These are phyloP conservation scores for Montifringilla adamsi DNA, from an alignment of 2,113 vertebrate species.

Conservation along the genomic window DNA sequence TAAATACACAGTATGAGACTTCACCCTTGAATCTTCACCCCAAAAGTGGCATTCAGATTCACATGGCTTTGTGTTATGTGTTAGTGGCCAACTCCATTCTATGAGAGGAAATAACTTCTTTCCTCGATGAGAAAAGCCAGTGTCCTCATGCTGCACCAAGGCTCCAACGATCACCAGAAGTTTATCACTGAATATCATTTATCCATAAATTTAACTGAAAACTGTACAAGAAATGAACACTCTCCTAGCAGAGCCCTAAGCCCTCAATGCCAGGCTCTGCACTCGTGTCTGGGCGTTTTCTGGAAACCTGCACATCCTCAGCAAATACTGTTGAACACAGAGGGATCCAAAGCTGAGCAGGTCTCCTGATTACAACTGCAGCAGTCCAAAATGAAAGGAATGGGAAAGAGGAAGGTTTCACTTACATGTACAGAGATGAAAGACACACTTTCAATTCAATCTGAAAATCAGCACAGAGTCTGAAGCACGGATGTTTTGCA, in stretches of 20 bases:
- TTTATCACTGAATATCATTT: neutral
- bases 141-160: neutral
- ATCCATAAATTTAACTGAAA: neutral
- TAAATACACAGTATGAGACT: neutral
- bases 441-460: neutral
- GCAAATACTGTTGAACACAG: neutral
- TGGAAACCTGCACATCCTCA: neutral
- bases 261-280: neutral
- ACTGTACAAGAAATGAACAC: neutral
- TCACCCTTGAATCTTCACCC: neutral
- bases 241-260: neutral
- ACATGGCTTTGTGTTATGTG: neutral
- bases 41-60: neutral
- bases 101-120: neutral
- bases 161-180: neutral
- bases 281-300: neutral
- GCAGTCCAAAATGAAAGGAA: neutral
- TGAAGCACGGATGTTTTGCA: neutral
- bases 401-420: neutral
- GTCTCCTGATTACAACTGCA: neutral
- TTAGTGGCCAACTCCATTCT: neutral
- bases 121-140: neutral
- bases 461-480: neutral
- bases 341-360: neutral
- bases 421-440: neutral